Conservation (phyloP, 2,888 invertebrate genomes). For the Timema podura region DNA sequence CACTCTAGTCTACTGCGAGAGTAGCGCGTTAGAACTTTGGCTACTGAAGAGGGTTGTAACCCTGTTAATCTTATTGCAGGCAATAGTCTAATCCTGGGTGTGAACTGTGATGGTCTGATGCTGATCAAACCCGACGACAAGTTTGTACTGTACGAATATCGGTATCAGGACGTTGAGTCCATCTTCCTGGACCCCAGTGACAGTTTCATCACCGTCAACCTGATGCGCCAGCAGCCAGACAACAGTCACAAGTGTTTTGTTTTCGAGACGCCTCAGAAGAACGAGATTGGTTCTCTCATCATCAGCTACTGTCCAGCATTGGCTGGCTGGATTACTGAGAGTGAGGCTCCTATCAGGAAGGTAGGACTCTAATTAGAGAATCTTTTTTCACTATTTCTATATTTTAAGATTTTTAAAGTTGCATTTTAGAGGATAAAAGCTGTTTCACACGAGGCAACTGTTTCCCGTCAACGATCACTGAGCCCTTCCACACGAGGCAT, state of each 20-base stretch:
- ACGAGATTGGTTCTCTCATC: slow-evolving; percentile 88
- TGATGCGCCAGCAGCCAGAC: slow-evolving; percentile 66
- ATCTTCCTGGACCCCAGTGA: slow-evolving; percentile 89
- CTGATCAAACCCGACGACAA: slow-evolving; percentile 90
- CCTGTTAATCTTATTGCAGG: slow-evolving; percentile 36
- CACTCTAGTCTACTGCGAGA: too few species aligned
- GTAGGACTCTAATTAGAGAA: slow-evolving; percentile 42
- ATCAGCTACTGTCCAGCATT: slow-evolving; percentile 86
- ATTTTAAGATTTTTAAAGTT: not conserved
- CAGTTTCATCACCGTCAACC: slow-evolving; percentile 83
- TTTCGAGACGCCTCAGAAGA: slow-evolving; percentile 84
- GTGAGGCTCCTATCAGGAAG: slow-evolving; percentile 59
- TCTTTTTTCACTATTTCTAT: too few species aligned
- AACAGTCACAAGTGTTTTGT: slow-evolving; percentile 76
- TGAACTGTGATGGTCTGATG: slow-evolving; percentile 87
- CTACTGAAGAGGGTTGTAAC: too few species aligned
- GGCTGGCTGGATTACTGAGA: slow-evolving; percentile 75
- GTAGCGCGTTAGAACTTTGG: too few species aligned
- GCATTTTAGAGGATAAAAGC: not conserved
- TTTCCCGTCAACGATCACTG: too few species aligned
- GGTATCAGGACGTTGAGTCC: slow-evolving; percentile 86
- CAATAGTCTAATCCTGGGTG: slow-evolving; percentile 66
- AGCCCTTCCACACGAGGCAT: too few species aligned
- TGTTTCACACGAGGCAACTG: too few species aligned
- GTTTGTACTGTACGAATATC: slow-evolving; percentile 84